These are phyloP conservation scores for Metellina segmentata DNA, from an alignment of 2,888 invertebrate genomes.

Conservation along the genomic window DNA sequence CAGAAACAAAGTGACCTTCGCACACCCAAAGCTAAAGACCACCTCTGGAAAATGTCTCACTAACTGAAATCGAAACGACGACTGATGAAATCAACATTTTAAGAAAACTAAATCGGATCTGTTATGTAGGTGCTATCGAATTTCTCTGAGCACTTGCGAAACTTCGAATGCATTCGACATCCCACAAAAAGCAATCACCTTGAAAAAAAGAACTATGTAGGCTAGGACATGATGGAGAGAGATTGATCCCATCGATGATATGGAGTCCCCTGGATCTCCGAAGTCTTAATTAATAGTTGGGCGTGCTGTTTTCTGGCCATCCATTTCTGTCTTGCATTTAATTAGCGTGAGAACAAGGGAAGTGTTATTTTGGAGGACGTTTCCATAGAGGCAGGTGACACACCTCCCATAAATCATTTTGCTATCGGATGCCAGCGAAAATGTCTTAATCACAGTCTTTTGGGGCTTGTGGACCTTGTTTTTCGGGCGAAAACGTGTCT, in stretches of 20 bases:
- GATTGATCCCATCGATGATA: constrained; percentile 30
- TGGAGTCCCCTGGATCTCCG: neutral
- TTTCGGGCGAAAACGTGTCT: too few relatives aligned
- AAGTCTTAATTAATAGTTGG: constrained; percentile 15
- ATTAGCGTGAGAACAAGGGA: neutral
- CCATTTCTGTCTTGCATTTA: neutral
- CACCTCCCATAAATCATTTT: constrained; percentile 14
- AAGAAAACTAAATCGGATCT: too few relatives aligned
- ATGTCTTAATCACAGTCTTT: neutral
- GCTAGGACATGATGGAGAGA: constrained; percentile 5
- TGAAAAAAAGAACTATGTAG: neutral
- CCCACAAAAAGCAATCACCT: too few relatives aligned
- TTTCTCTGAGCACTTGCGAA: too few relatives aligned
- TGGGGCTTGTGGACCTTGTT: neutral
- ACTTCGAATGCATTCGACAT: too few relatives aligned
- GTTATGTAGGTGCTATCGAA: too few relatives aligned
- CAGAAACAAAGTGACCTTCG: too few relatives aligned
- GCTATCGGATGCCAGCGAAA: too few relatives aligned
- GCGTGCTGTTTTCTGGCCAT: constrained; percentile 24
- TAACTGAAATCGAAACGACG: too few relatives aligned
- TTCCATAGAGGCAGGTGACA: neutral
- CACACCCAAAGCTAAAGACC: too few relatives aligned
- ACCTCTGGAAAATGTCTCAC: too few relatives aligned
- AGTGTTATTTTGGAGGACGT: constrained; percentile 21
- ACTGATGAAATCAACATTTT: too few relatives aligned